Conservation (phyloP, 2,797 vertebrate species). For the Coendou prehensilis region DNA sequence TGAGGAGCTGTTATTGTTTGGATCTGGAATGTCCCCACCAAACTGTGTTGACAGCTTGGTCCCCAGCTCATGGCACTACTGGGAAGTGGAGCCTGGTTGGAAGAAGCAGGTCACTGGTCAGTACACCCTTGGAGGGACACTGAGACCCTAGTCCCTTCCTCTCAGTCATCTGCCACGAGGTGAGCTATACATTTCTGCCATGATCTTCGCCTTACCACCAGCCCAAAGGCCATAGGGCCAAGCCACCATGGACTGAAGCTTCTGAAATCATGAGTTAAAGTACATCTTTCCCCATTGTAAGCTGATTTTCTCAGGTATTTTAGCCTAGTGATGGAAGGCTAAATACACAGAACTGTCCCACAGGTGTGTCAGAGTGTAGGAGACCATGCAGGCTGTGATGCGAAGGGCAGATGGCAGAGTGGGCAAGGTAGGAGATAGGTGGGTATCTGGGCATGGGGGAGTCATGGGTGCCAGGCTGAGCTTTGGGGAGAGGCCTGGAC, state of each 20-base stretch:
- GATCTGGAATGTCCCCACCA: not conserved
- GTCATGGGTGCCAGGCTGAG: not conserved
- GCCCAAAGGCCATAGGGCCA: not conserved
- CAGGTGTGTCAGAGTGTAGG: not conserved
- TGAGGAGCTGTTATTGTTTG: not conserved
- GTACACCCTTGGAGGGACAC: not conserved
- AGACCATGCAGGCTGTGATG: accelerated
- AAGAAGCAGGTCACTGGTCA: not conserved
- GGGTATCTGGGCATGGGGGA: not conserved
- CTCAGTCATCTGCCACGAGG: not conserved
- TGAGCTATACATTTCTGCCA: not conserved
- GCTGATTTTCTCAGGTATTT: not conserved
- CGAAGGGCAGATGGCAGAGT: not conserved
- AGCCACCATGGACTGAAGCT: not conserved
- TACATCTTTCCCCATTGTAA: not conserved
- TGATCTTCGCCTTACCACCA: not conserved
- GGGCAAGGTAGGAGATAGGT: not conserved
- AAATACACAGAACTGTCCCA: not conserved
- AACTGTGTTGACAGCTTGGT: not conserved
- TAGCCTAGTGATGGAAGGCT: not conserved
- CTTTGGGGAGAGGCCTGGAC: not conserved
- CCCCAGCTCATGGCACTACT: not conserved
- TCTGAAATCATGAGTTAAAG: not conserved
- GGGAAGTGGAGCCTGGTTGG: not conserved
- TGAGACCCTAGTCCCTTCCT: not conserved